phyloP scores from a whole-genome alignment of 2,888 invertebrate species.

The Conchocele bisecta region DNA sequence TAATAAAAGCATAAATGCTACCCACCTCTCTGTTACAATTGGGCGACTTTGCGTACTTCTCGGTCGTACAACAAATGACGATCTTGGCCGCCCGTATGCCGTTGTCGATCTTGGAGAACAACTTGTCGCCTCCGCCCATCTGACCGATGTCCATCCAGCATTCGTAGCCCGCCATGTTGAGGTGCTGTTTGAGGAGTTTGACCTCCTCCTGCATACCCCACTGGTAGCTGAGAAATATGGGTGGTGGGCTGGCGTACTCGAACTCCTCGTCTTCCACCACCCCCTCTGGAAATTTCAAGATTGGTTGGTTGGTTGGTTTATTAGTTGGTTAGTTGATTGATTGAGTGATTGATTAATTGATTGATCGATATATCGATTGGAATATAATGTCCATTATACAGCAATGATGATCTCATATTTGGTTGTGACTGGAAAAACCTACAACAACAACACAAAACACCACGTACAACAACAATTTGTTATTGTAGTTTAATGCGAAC shows the following conservation, averaged over 20 bases:
- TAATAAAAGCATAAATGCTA: too few relatives aligned
- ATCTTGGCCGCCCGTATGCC: conserved; percentile 77
- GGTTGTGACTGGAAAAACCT: too few relatives aligned
- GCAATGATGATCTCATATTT: too few relatives aligned
- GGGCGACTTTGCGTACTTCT: conserved; percentile 79
- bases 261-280: conserved; percentile 66
- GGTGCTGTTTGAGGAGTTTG: conserved; percentile 75
- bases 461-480: too few relatives aligned
- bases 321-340: too few relatives aligned
- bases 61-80: conserved; percentile 56
- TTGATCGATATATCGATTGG: too few relatives aligned
- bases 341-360: too few relatives aligned
- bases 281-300: conserved; percentile 49
- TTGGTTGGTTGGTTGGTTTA: too few relatives aligned
- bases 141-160: conserved; percentile 82
- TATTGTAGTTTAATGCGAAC: too few relatives aligned
- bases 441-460: too few relatives aligned
- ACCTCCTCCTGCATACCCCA: conserved; percentile 81
- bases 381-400: too few relatives aligned
- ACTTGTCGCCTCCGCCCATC: conserved; percentile 82
- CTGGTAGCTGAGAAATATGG: conserved; percentile 71
- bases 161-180: conserved; percentile 78
- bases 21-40: conserved; percentile 82
- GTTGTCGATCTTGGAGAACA: conserved; percentile 79
- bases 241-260: conserved; percentile 62